Base-by-base conservation (phyloP, 2,797 vertebrate genomes). In the Falco biarmicus region DNA sequence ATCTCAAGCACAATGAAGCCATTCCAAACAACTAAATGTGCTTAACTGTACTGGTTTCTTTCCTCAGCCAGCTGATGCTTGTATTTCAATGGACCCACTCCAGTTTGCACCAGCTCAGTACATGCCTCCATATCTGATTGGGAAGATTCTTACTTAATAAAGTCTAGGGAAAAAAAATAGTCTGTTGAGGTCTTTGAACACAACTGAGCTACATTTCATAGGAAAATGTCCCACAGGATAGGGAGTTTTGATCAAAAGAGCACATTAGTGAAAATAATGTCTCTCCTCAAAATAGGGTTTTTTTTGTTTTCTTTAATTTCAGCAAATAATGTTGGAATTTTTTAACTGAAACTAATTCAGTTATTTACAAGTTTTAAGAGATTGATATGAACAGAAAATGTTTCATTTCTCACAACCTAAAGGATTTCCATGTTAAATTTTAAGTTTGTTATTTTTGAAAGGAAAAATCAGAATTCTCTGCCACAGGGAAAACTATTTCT, bases 11-110 rank as follows among this genome's bases (percentile, higher is more conserved):
- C 56, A 91, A 89, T 48, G 8, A 92, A 87, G 18, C 37, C 24
- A 48, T 94, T 90, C 65, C 78, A 96, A 85, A 95, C 85, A 81
- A 95, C 76, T 89, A 90, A 43, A 77, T 73, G 50, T 56, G 47
- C 74, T 95, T 83, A 91, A 91, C 73, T 57, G 54, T 73, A 51
- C 53, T 47, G 29, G 71, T 37, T 37, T 78, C 61, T 68, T 76
- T 90, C 41, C 53, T 87, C 61, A 69, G 32, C 8, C 79, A 82
- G 45, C 17, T 53, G 17, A 65, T 60, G 37, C 76, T 63, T 63
- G n/a, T 56, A 79, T 66, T 84, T 66, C 61, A 88, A 0, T 16
- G 15, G 34, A 87, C 34, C 10, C 63, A 53, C 63, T 79, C 63
- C 20, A 66, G 34, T 32, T 76, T 29, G 6, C 45, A 84, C 20